phyloP scores from a whole-genome alignment of 2,113 vertebrate genomes.

The Corythornis vintsioides region DNA sequence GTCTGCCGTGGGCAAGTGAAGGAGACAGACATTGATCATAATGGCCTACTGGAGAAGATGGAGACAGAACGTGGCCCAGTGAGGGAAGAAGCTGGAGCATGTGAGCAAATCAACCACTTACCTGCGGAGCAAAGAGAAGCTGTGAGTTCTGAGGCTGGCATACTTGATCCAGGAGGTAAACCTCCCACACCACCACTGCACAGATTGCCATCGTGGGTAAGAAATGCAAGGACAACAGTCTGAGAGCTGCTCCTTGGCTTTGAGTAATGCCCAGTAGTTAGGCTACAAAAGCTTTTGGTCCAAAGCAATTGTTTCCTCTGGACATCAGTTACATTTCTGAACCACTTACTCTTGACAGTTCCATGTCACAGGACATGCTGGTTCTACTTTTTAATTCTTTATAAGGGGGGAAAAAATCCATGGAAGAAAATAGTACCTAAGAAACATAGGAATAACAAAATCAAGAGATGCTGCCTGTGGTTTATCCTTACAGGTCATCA shows the following conservation, averaged over 20 bases:
- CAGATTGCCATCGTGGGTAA: constrained; percentile 89
- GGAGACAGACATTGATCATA: constrained; percentile 87
- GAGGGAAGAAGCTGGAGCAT: background rate
- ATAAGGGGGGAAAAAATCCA: background rate
- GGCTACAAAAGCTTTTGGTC: background rate
- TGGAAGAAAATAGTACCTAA: background rate
- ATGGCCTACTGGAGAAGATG: constrained; percentile 76
- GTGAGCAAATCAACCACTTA: background rate
- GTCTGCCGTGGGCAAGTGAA: constrained; percentile 68
- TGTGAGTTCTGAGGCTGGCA: constrained; percentile 37
- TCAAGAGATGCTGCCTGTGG: background rate
- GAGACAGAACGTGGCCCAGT: constrained; percentile 56
- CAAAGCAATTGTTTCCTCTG: background rate
- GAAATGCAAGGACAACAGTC: background rate
- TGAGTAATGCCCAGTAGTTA: background rate
- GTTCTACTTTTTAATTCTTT: background rate
- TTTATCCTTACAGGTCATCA: background rate
- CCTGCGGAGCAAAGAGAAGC: constrained; percentile 31
- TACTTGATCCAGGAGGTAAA: constrained; percentile 65
- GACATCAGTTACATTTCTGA: background rate
- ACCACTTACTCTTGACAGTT: background rate
- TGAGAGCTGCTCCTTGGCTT: background rate
- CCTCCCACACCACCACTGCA: constrained; percentile 89
- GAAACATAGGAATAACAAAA: background rate
- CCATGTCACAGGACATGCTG: background rate